Base-by-base conservation (phyloP, 2,113 vertebrate species). In the Ptychochromis oligacanthus region DNA sequence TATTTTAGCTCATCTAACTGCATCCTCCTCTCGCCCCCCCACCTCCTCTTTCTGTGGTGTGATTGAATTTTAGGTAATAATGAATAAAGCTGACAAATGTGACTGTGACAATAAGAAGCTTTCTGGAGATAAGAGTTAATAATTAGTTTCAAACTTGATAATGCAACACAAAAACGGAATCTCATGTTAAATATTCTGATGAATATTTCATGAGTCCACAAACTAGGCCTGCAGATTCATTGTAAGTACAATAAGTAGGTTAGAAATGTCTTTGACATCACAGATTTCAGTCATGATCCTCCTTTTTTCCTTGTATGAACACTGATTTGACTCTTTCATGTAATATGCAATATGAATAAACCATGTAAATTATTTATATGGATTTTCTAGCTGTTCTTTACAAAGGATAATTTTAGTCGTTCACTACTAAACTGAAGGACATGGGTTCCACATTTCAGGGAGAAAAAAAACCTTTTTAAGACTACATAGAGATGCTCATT, bases 151-250 rank as follows among this genome's bases (percentile, higher is more conserved):
- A 89, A 82, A 88, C 49, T 24, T 7, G n/a, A 84, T 77, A 67
- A 82, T 10, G n/a, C 55, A 86, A 67, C 77, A 79, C 81, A 89
- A 91, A 75, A 87, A 55, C 24, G 59, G 31, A 75, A 77, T 82
- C 83, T 90, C 62, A 60, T 82, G 76, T 60, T 43, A 75, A 89
- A 83, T 86, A 87, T 92, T 74, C 55, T 55, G 61, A 90, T 85
- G 61, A 86, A 89, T 91, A 88, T 88, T 90, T 90, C 38, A 94
- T 86, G 78, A 87, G 65, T 75, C 78, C 58, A 84, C 74, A 88
- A 87, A 90, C 52, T 56, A 17, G 81, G 87, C 60, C 40, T 87
- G 67, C 75, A 85, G 77, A 84, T 84, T 79, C 60, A 70, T 75
- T 88, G 70, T 85, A 85, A 83, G 77, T 56, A 82, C 24, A 89